These are phyloP conservation scores for Aldabrachelys gigantea DNA, from an alignment of 2,113 vertebrate genomes.

Conservation along the genomic window DNA sequence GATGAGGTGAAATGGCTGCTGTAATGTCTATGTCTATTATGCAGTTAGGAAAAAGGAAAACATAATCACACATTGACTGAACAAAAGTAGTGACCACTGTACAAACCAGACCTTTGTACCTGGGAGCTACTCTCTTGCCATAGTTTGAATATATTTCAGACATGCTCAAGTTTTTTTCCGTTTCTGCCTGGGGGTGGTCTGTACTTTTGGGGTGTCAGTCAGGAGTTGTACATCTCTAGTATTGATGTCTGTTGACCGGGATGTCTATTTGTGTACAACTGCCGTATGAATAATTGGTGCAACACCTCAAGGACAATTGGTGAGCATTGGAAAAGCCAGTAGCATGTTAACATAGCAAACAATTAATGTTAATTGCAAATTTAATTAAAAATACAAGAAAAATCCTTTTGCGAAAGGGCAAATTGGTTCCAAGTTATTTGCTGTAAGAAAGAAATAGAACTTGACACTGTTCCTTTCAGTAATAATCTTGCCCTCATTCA, in stretches of 20 bases:
- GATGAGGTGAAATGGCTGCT: background rate
- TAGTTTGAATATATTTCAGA: background rate
- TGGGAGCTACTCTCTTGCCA: background rate
- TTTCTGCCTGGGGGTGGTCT: background rate
- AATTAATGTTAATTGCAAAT: rapidly evolving
- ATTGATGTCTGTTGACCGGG: background rate
- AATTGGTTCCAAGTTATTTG: background rate
- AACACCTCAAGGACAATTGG: background rate
- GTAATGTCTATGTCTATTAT: background rate
- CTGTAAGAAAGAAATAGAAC: background rate
- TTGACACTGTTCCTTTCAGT: background rate
- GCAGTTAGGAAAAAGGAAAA: background rate
- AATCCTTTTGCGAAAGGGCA: background rate
- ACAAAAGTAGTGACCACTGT: background rate
- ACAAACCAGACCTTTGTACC: background rate
- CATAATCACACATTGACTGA: background rate
- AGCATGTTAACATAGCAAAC: background rate
- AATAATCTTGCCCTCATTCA: conserved; percentile 17
- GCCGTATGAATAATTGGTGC: background rate
- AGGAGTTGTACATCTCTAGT: rapidly evolving
- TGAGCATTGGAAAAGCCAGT: background rate
- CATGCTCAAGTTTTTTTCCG: background rate
- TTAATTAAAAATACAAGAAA: conserved; percentile 20
- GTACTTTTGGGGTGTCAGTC: rapidly evolving
- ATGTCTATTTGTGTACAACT: background rate